Evolutionary conservation across 1,140 invertebrate species (phyloP).

Genomic region (Melitaea cinxia): DNA sequence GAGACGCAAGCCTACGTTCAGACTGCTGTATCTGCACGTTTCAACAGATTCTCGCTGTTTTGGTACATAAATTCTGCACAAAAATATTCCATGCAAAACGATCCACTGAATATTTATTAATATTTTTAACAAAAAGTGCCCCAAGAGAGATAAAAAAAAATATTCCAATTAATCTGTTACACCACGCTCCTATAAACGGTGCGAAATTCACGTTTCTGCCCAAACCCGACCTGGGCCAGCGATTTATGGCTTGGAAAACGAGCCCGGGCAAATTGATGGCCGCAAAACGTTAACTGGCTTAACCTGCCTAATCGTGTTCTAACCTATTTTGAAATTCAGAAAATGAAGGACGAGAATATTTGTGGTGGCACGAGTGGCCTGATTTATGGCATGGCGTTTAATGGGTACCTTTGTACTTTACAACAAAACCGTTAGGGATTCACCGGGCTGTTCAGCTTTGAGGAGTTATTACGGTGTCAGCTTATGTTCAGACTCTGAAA

Average conservation of each 20-base stretch:
- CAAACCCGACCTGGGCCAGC: constrained; percentile 17
- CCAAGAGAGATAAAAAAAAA: background rate
- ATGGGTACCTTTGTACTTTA: background rate
- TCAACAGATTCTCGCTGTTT: no score
- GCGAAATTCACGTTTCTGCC: constrained; percentile 15
- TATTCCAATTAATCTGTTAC: constrained; percentile 7
- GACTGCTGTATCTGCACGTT: no score
- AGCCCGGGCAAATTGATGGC: constrained; percentile 24
- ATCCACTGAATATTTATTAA: background rate
- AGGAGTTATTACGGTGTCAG: background rate
- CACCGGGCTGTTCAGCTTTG: background rate
- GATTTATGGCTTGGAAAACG: constrained; percentile 27
- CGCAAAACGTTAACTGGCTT: constrained; percentile 29
- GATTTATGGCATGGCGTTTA: constrained; percentile 9
- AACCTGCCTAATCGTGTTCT: constrained; percentile 29
- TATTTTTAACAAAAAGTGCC: background rate
- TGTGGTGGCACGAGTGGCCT: background rate
- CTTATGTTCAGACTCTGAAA: background rate
- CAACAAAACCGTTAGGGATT: background rate
- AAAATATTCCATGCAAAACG: no score
- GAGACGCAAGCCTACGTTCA: no score
- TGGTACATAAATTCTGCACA: no score
- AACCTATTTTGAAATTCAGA: constrained; percentile 13
- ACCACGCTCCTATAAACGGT: constrained; percentile 8
- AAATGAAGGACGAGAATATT: constrained; percentile 13